Conservation (phyloP, 2,113 vertebrate species). For the Hippocampus guttulatus region DNA sequence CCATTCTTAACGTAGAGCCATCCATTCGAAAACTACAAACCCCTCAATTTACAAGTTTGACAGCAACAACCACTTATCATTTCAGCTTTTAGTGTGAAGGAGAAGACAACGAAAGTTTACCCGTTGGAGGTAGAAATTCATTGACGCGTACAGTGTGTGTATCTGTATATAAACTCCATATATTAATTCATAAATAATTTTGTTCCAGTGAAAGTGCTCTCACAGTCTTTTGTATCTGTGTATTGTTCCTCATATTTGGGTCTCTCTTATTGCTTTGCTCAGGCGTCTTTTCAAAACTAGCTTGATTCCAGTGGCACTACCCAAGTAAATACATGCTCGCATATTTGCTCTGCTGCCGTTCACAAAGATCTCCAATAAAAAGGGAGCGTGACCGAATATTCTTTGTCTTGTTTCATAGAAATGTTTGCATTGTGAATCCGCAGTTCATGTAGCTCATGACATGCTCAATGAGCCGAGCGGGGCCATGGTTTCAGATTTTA, state of each 20-base stretch:
- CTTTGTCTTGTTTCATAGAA: not conserved
- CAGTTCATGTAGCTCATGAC: not conserved
- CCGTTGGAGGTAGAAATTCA: not conserved
- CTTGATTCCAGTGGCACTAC: not conserved
- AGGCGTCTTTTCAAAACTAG: not conserved
- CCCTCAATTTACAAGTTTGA: too few relatives aligned
- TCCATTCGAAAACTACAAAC: too few relatives aligned
- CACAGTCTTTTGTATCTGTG: not conserved
- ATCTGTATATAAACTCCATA: not conserved
- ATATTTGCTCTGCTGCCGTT: slow-evolving; percentile 8
- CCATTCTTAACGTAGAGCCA: too few relatives aligned
- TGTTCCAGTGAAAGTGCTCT: not conserved
- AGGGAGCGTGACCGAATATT: slow-evolving; percentile 11
- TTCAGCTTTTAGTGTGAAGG: too few relatives aligned
- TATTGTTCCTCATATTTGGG: not conserved
- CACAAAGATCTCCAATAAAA: slow-evolving; percentile 5
- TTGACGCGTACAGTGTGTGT: not conserved
- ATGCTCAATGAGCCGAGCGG: slow-evolving; percentile 17
- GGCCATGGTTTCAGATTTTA: slow-evolving; percentile 17
- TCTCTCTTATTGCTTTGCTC: slow-evolving; percentile 5
- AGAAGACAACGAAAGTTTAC: not conserved
- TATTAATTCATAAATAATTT: not conserved
- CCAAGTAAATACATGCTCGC: slow-evolving; percentile 2
- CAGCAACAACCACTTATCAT: too few relatives aligned
- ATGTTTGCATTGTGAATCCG: slow-evolving; percentile 15